Conservation (phyloP, 2,888 invertebrate species). For the Bombyx huttoni region DNA sequence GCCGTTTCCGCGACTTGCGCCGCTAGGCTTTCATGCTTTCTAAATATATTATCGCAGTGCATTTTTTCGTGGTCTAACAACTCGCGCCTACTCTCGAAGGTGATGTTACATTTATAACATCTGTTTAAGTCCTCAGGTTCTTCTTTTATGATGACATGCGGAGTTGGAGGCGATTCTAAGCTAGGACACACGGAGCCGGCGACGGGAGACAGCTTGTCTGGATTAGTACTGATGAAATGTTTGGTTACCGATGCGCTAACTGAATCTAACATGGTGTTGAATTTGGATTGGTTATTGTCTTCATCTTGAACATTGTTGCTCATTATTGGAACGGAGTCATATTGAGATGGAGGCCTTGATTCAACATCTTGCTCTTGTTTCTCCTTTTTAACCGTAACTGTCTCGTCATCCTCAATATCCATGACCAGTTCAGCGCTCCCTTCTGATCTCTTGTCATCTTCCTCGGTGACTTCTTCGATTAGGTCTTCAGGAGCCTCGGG, state of each 20-base stretch:
- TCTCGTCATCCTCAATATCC: conserved; percentile 76
- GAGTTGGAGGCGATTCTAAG: conserved; percentile 36
- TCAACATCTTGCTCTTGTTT: conserved; percentile 41
- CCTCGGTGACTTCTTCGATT: conserved; percentile 75
- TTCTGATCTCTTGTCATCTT: conserved; percentile 64
- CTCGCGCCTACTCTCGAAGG: conserved; percentile 72
- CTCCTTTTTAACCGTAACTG: conserved; percentile 57
- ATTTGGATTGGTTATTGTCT: conserved; percentile 73
- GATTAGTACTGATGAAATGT: conserved; percentile 79
- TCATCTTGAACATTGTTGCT: conserved; percentile 34
- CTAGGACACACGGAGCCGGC: conserved; percentile 56
- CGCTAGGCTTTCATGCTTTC: conserved; percentile 81
- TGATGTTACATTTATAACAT: conserved; percentile 73
- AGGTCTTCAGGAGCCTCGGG: conserved; percentile 71
- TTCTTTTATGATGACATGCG: conserved; percentile 40
- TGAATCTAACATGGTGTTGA: conserved; percentile 81
- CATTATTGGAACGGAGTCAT: conserved; percentile 37
- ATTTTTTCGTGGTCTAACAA: conserved; percentile 82
- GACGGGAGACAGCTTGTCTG: conserved; percentile 76
- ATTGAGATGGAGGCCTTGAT: conserved; percentile 27
- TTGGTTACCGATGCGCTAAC: conserved; percentile 82
- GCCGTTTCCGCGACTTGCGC: conserved; percentile 82
- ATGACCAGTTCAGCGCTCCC: conserved; percentile 77
- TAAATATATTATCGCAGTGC: conserved; percentile 68
- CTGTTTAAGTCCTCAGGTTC: conserved; percentile 54